Evolutionary conservation across 2,888 invertebrate genomes (phyloP).

Genomic region (Nesidiocoris tenuis): DNA sequence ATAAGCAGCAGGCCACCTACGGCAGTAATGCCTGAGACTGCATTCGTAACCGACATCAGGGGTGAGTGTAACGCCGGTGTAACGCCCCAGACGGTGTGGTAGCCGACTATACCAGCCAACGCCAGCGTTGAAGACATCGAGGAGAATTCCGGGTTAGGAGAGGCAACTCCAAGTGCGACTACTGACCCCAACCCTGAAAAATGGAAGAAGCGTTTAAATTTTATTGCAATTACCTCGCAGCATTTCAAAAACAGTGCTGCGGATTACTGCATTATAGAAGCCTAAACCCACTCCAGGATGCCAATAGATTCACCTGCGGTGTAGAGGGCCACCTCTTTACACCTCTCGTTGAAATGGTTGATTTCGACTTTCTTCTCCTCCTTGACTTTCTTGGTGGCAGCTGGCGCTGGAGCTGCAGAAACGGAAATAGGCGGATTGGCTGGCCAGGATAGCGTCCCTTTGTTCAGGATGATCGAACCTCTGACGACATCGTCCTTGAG

Average conservation of each 20-base stretch:
- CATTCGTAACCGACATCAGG: conserved; percentile 90
- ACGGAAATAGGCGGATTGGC: conserved; percentile 64
- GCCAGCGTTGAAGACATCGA: conserved; percentile 85
- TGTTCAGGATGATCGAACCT: conserved; percentile 74
- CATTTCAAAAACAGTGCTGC: background rate
- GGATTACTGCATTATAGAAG: background rate
- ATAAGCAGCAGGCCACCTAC: conserved; percentile 86
- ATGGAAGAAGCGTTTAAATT: conserved; percentile 3
- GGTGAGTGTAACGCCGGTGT: conserved; percentile 88
- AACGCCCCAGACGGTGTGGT: conserved; percentile 91
- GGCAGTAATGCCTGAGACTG: conserved; percentile 86
- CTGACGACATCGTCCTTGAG: conserved; percentile 83
- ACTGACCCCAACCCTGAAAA: conserved; percentile 52
- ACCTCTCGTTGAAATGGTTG: conserved; percentile 64
- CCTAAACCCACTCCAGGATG: too few species aligned
- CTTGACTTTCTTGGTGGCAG: conserved; percentile 54
- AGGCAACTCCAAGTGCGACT: conserved; percentile 68
- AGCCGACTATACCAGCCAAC: conserved; percentile 76
- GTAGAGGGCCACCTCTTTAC: conserved; percentile 67
- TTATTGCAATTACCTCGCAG: background rate
- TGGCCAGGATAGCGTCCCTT: conserved; percentile 77
- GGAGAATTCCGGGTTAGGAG: conserved; percentile 82
- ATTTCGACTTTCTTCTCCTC: conserved; percentile 55
- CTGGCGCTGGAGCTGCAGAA: conserved; percentile 56
- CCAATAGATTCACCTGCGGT: conserved; percentile 62